Percentiles rank a stretch among this genome's conserved stretches.
Evolutionary conservation across 1,140 invertebrate genomes (phyloP).

Genomic region (Aphelenchoides besseyi): DNA sequence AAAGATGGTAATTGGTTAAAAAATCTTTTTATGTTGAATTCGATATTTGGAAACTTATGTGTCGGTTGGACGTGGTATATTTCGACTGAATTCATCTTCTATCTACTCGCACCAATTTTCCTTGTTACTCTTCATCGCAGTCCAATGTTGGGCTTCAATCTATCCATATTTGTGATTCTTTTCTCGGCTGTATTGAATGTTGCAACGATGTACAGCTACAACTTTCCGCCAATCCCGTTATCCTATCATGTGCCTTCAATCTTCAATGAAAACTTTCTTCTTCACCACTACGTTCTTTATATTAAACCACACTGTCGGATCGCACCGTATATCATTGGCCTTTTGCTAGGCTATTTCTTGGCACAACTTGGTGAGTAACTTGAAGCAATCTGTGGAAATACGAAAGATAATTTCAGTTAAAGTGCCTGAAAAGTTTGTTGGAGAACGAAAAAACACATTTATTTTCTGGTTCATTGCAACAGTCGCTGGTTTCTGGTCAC

Average conservation of each 20-base stretch:
- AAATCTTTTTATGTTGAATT: slow-evolving; percentile 44
- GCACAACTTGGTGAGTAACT: slow-evolving; percentile 17
- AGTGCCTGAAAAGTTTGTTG: background rate
- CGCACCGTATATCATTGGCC: slow-evolving; percentile 63
- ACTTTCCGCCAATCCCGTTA: slow-evolving; percentile 49
- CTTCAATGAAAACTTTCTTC: slow-evolving; percentile 48
- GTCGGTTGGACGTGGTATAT: slow-evolving; percentile 54
- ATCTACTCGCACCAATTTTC: slow-evolving; percentile 45
- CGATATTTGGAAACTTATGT: slow-evolving; percentile 38
- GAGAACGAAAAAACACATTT: background rate
- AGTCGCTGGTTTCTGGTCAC: slow-evolving; percentile 25
- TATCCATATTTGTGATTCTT: slow-evolving; percentile 19
- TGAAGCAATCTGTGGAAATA: background rate
- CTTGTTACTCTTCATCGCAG: slow-evolving; percentile 33
- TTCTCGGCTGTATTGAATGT: slow-evolving; percentile 30
- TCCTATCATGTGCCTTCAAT: slow-evolving; percentile 43
- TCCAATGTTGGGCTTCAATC: slow-evolving; percentile 31
- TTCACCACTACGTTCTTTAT: slow-evolving; percentile 60
- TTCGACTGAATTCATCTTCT: slow-evolving; percentile 52
- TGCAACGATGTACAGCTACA: slow-evolving; percentile 35
- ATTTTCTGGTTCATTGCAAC: slow-evolving; percentile 21
- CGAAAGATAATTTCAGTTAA: background rate
- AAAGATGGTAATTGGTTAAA: slow-evolving; percentile 39
- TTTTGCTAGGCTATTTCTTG: slow-evolving; percentile 63
- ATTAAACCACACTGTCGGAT: slow-evolving; percentile 64